phyloP scores from a whole-genome alignment of 2,113 vertebrate genomes.

The Passer montanus region DNA sequence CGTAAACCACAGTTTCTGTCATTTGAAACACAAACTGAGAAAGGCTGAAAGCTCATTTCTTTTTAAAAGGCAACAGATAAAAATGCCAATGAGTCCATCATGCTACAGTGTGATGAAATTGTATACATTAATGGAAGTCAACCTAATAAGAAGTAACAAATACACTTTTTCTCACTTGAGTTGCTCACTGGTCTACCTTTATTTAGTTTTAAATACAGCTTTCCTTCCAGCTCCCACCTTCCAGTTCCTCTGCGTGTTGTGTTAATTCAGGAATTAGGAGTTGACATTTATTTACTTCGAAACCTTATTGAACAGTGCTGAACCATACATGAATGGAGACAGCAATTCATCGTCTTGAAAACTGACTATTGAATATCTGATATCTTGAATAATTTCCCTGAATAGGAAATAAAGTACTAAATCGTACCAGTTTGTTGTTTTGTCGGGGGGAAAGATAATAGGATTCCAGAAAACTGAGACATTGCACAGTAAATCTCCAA shows the following conservation, averaged over 20 bases:
- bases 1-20: neutral
- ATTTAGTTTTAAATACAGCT: neutral
- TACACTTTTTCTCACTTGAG: neutral
- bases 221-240: neutral
- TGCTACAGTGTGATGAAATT: neutral
- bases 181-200: neutral
- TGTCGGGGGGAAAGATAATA: neutral
- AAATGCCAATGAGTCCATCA: neutral
- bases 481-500: neutral
- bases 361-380: neutral
- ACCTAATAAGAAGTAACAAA: neutral
- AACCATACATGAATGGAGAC: neutral
- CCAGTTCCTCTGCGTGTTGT: neutral
- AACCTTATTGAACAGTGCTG: neutral
- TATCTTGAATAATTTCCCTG: neutral
- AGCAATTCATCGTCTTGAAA: neutral
- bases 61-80: neutral
- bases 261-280: neutral
- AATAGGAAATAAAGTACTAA: neutral
- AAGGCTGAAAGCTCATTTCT: neutral
- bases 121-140: neutral
- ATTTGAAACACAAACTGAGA: neutral
- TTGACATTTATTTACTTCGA: neutral
- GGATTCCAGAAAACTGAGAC: neutral
- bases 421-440: neutral